phyloP scores from a whole-genome alignment of 2,113 vertebrate species.

The Mesembrinibis cayennensis region DNA sequence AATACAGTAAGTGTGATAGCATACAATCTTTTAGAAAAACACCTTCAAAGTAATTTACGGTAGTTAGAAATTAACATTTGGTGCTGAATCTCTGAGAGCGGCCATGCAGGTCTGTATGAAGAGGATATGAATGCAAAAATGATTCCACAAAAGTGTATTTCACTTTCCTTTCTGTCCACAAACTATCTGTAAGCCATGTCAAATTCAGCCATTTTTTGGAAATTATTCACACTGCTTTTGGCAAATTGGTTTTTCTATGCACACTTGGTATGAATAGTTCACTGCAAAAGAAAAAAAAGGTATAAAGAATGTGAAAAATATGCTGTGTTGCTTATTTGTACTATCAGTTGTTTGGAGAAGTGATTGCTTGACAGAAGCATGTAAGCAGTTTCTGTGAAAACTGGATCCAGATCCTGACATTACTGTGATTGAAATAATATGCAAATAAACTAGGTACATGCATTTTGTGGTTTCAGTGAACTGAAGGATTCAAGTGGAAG shows the following conservation, averaged over 20 bases:
- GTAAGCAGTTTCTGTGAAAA: neutral
- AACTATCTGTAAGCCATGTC: neutral
- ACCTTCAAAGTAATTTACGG: neutral
- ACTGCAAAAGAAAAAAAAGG: neutral
- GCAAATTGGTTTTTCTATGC: neutral
- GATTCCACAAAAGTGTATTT: neutral
- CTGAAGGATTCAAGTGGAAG: neutral
- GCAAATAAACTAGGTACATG: neutral
- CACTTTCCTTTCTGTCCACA: neutral
- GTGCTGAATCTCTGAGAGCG: neutral
- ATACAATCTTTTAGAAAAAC: neutral
- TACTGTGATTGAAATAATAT: neutral
- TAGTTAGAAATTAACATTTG: neutral
- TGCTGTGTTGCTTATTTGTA: neutral
- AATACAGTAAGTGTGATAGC: neutral
- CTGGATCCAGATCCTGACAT: neutral
- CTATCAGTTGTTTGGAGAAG: neutral
- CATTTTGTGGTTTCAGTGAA: neutral
- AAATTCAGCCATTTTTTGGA: neutral
- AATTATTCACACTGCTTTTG: neutral
- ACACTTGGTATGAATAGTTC: neutral
- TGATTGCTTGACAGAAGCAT: neutral
- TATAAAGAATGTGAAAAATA: neutral
- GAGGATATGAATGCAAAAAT: neutral
- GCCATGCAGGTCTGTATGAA: neutral